Evolutionary conservation across 2,797 vertebrate species (phyloP), one percentile per base, ranked within the genome.

Genomic region (Danio kyathit): DNA sequence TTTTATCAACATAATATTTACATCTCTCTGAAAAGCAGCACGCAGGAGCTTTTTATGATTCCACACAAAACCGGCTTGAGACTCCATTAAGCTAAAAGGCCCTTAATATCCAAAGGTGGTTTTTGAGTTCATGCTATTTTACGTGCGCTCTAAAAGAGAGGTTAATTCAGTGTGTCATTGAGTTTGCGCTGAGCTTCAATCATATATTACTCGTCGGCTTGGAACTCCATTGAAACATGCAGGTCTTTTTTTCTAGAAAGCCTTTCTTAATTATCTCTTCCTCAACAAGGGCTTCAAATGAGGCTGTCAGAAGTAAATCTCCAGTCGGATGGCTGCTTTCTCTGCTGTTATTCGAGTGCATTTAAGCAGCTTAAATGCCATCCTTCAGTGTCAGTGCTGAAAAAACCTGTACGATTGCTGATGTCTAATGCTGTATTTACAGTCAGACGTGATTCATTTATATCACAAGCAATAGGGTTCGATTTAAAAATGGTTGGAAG

Each of bases 201-300:
- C 74, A 63, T 69, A 79, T 85, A 88, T 80, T 78, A 77, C 13
- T 43, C 81, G 19, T 56, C 3, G 48, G 87, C 88, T 84, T 29
- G 85, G 3, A 83, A 86, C 70, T 86, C 64, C 81, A 79, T 86
- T 89, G 52, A 63, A 43, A 14, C 21, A 86, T 84, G 79, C 21
- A 16, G 76, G 83, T 57, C 65, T 75, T 87, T 85, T 81, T 73
- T 59, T 84, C 82, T 82, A 82, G 74, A 52, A 21, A 83, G 72
- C 38, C 78, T 64, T 84, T 87, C 85, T 63, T 86, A 86, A 89
- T 90, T 79, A 89, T 87, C 78, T 7, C 6, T 52, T 49, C 74
- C 51, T 83, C 88, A 6, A 76, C 81, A 88, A 83, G 54, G 38
- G 78, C 79, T 80, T 84, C 48, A 86, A 86, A 83, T 56, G 63